A percentile compares a stretch with the other conserved stretches of the same genome.
phyloP scores from a whole-genome alignment of 2,113 vertebrate species.

The Cyanocitta stelleri region DNA sequence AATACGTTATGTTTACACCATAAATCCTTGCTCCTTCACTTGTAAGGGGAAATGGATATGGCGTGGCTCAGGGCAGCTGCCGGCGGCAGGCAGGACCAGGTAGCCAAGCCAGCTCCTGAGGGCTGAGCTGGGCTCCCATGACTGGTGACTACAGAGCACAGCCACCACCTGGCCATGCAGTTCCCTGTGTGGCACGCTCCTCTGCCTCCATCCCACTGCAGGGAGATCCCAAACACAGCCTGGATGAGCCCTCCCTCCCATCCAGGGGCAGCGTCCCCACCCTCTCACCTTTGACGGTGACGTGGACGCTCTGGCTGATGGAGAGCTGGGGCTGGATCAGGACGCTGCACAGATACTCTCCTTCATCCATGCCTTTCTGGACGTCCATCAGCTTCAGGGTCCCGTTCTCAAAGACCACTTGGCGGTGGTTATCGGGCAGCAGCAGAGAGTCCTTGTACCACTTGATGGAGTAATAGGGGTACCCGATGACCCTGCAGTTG shows the following conservation, averaged over 20 bases:
- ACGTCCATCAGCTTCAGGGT: conserved; percentile 96
- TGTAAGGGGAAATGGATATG: conserved; percentile 65
- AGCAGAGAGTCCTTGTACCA: conserved; percentile 96
- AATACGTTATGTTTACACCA: conserved; percentile 73
- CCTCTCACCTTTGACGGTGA: conserved; percentile 92
- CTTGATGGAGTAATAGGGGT: conserved; percentile 98
- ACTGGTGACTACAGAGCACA: accelerated
- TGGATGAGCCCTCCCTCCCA: accelerated
- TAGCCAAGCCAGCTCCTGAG: not conserved
- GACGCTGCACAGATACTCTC: conserved; percentile 95
- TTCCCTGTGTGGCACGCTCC: accelerated
- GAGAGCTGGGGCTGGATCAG: conserved; percentile 96
- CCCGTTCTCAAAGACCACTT: conserved; percentile 97
- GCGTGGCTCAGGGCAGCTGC: not conserved
- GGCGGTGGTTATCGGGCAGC: conserved; percentile 96
- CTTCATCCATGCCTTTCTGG: conserved; percentile 97
- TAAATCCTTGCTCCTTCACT: conserved; percentile 44
- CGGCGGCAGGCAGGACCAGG: not conserved
- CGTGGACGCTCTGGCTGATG: conserved; percentile 94
- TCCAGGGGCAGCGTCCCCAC: accelerated
- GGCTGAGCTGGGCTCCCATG: not conserved
- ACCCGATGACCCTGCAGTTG: conserved; percentile 97
- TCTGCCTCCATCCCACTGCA: not conserved
- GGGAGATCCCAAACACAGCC: accelerated
- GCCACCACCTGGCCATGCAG: accelerated